Percentiles rank a stretch among this genome's conserved stretches.
Conservation (phyloP, 2,888 invertebrate genomes). For the Lucinisca nassula region DNA sequence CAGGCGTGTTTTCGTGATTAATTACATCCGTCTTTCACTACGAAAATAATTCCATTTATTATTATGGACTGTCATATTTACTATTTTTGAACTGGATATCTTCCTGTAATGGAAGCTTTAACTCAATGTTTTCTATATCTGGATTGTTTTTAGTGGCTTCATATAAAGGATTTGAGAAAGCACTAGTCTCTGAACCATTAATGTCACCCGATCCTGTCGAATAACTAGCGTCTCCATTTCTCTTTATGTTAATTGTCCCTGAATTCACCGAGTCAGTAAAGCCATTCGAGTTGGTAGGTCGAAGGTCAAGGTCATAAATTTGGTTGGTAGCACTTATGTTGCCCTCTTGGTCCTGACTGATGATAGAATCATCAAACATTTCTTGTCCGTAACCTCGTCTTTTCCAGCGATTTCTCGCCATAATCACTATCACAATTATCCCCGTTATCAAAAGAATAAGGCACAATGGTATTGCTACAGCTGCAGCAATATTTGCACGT, state of each 20-base stretch:
- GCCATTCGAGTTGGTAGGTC: conserved; percentile 58
- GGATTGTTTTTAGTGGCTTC: conserved; percentile 48
- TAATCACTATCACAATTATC: conserved; percentile 67
- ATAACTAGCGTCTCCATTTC: conserved; percentile 76
- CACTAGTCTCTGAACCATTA: conserved; percentile 55
- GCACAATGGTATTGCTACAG: conserved; percentile 18
- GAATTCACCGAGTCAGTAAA: conserved; percentile 46
- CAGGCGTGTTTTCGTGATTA: too few species aligned
- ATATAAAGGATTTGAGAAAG: conserved; percentile 83
- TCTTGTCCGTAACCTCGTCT: conserved; percentile 73
- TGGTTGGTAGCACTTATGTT: conserved; percentile 78
- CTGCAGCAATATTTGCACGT: not conserved
- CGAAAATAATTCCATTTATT: too few species aligned
- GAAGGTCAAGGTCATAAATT: conserved; percentile 75
- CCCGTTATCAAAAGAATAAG: conserved; percentile 33
- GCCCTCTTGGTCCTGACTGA: conserved; percentile 75
- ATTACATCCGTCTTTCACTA: too few species aligned
- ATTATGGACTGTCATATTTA: not conserved
- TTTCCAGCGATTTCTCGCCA: conserved; percentile 57
- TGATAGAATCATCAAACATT: conserved; percentile 78
- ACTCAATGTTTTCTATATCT: conserved; percentile 33
- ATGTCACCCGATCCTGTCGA: conserved; percentile 59
- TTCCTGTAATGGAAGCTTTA: conserved; percentile 39
- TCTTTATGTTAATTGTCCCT: conserved; percentile 70
- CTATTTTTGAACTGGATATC: conserved; percentile 27